Percentiles rank a stretch among this genome's conserved stretches.
phyloP scores from a whole-genome alignment of 2,113 vertebrate species.

The Electrona antarctica region DNA sequence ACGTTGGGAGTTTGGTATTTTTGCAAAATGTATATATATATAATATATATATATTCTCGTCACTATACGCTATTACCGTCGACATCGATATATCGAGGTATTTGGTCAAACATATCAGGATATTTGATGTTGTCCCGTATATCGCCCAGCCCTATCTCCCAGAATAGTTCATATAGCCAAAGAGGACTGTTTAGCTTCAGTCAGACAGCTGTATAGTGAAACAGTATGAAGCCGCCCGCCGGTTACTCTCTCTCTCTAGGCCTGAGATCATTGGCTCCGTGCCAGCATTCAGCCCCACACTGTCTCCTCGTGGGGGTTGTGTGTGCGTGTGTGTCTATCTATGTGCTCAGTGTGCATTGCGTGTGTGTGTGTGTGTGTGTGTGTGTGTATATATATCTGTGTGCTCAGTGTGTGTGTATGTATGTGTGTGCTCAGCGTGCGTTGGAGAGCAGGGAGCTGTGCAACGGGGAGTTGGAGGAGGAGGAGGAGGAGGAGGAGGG shows the following conservation, averaged over 20 bases:
- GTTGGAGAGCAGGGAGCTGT: no score
- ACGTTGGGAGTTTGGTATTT: no score
- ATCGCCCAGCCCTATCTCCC: neutral
- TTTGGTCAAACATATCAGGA: no score
- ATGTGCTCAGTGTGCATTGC: conserved; percentile 11
- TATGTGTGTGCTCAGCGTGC: no score
- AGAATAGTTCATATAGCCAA: conserved; percentile 13
- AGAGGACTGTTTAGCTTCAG: neutral
- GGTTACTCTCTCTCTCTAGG: conserved; percentile 26
- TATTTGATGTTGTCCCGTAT: no score
- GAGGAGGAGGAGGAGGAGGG: conserved; percentile 32
- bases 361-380: conserved; percentile 57
- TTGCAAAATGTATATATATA: no score
- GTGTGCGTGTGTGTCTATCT: no score
- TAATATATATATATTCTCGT: no score
- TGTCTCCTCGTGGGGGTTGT: conserved; percentile 13
- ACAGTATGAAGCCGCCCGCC: conserved; percentile 30
- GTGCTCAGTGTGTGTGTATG: no score
- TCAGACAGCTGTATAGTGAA: neutral
- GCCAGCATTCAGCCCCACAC: conserved; percentile 40
- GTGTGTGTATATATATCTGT: neutral
- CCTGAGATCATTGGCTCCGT: conserved; percentile 40
- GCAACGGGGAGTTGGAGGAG: neutral
- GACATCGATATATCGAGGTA: no score
- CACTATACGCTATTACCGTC: no score